A percentile compares a stretch with the other conserved stretches of the same genome.
These are phyloP conservation scores for Drosophila yooni DNA, from an alignment of 2,888 invertebrate genomes.

Conservation along the genomic window DNA sequence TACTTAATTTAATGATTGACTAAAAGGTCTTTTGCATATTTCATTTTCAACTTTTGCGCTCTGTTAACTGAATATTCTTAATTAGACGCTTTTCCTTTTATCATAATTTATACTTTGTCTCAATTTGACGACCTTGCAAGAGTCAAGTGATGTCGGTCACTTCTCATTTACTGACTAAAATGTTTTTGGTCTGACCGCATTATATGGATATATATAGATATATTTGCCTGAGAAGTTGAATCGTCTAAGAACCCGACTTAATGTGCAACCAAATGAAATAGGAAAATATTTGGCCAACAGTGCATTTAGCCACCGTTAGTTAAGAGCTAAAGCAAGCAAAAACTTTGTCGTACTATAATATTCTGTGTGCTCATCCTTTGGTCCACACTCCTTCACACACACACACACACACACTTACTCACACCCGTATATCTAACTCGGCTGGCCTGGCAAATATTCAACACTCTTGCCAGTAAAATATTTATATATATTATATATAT, in stretches of 20 bases:
- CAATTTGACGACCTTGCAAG: conserved; percentile 25
- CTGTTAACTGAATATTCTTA: neutral
- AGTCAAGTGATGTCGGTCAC: conserved; percentile 41
- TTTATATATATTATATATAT: conserved; percentile 30
- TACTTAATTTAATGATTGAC: neutral
- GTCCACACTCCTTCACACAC: neutral
- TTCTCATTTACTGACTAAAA: conserved; percentile 63
- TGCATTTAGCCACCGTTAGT: conserved; percentile 26
- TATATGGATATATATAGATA: conserved; percentile 3
- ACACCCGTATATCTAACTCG: neutral
- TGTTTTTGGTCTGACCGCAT: conserved; percentile 13
- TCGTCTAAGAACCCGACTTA: conserved; percentile 40
- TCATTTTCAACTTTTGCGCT: conserved; percentile 7
- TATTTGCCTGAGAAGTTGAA: conserved; percentile 14
- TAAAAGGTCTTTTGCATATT: neutral
- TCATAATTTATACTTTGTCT: conserved; percentile 43
- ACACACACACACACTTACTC: neutral
- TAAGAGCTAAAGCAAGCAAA: conserved; percentile 17
- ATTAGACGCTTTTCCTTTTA: neutral
- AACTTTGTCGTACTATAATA: conserved; percentile 39
- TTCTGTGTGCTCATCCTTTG: conserved; percentile 7
- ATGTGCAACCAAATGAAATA: conserved; percentile 41
- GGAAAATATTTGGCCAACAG: conserved; percentile 27
- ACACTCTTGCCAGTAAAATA: conserved; percentile 74
- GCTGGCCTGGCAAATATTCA: conserved; percentile 49